Conservation (phyloP, 2,113 vertebrate genomes). For the Protomyctophum bolini region DNA sequence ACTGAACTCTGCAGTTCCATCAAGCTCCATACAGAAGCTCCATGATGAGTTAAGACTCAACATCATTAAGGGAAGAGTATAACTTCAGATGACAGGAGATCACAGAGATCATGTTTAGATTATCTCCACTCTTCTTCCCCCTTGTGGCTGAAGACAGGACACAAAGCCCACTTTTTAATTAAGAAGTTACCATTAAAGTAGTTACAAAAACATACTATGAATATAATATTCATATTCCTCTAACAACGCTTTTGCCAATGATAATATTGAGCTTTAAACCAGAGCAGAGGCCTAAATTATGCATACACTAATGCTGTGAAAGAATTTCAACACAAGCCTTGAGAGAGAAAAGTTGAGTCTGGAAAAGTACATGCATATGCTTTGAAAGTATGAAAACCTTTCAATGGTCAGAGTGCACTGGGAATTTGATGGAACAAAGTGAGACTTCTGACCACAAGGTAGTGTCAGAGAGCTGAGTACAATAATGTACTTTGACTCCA, state of each 20-base stretch:
- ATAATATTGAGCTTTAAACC: background rate
- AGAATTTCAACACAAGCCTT: background rate
- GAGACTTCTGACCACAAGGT: slow-evolving; percentile 53
- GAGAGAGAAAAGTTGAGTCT: fast-evolving
- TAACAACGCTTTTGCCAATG: slow-evolving; percentile 6
- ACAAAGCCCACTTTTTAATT: slow-evolving; percentile 22
- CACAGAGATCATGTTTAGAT: slow-evolving; percentile 49
- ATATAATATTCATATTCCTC: slow-evolving; percentile 1
- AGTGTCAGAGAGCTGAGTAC: slow-evolving; percentile 65
- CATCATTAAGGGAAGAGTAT: slow-evolving; percentile 68
- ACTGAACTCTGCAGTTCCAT: slow-evolving; percentile 52
- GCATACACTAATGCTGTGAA: slow-evolving; percentile 3
- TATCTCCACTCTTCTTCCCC: slow-evolving; percentile 52
- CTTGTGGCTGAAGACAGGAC: slow-evolving; percentile 56
- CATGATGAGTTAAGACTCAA: slow-evolving; percentile 62
- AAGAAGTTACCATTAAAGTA: slow-evolving; percentile 14
- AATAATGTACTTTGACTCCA: slow-evolving; percentile 2
- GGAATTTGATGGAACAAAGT: background rate
- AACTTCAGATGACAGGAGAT: slow-evolving; percentile 66
- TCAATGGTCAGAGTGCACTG: background rate
- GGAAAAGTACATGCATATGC: background rate
- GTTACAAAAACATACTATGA: slow-evolving; percentile 14
- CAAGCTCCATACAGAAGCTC: slow-evolving; percentile 5
- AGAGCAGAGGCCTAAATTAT: background rate
- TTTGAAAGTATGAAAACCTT: background rate